phyloP scores from a whole-genome alignment of 2,888 invertebrate genomes.

The Epistrophe grossulariae region DNA sequence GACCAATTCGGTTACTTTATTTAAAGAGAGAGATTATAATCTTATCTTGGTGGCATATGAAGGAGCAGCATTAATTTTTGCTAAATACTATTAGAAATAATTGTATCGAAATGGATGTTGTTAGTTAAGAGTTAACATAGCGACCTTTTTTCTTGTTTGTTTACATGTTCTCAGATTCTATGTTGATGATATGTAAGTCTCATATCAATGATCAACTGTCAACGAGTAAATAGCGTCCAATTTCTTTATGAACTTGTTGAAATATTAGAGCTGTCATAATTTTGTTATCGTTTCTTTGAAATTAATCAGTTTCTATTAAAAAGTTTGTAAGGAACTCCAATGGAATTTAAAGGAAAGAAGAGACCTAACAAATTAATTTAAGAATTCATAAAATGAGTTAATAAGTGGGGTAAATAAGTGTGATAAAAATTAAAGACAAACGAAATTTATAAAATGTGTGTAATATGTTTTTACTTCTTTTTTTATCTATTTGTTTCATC shows the following conservation, averaged over 20 bases:
- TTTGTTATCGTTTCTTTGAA: slow-evolving; percentile 30
- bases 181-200: not conserved
- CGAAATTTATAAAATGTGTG: not conserved
- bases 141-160: not conserved
- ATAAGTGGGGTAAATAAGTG: not conserved
- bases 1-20: not conserved
- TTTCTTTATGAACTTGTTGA: slow-evolving; percentile 24
- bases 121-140: slow-evolving; percentile 10
- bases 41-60: slow-evolving; percentile 59
- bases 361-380: not conserved
- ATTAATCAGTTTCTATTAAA: slow-evolving; percentile 32
- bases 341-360: not conserved
- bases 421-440: not conserved
- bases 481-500: not conserved
- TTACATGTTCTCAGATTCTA: slow-evolving; percentile 5
- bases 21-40: slow-evolving; percentile 39
- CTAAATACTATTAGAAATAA: slow-evolving; percentile 47
- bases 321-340: not conserved
- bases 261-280: slow-evolving; percentile 40
- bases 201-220: not conserved
- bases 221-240: not conserved
- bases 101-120: slow-evolving; percentile 4
- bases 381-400: not conserved
- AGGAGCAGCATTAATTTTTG: slow-evolving; percentile 55
- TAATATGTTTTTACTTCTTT: not conserved